phyloP scores from a whole-genome alignment of 2,888 invertebrate species.

The Aporophyla lueneburgensis region DNA sequence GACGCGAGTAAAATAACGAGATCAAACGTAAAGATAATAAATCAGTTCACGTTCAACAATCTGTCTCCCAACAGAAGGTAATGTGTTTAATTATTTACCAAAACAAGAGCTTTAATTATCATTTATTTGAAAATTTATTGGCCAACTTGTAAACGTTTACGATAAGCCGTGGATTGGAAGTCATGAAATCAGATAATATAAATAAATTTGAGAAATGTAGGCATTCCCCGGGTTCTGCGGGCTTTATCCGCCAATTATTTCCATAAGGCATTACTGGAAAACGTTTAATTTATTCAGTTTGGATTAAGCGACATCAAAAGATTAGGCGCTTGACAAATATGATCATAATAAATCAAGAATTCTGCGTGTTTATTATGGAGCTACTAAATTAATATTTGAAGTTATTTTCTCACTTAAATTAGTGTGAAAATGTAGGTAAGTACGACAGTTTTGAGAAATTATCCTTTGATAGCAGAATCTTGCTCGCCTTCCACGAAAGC shows the following conservation, averaged over 20 bases:
- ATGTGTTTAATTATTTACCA: conserved; percentile 72
- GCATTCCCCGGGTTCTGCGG: conserved; percentile 49
- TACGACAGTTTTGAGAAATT: conserved; percentile 1
- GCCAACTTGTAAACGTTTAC: conserved; percentile 32
- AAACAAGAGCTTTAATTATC: conserved; percentile 70
- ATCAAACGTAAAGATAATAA: conserved; percentile 49
- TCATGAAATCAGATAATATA: conserved; percentile 56
- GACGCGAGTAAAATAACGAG: conserved; percentile 54
- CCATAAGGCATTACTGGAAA: conserved; percentile 42
- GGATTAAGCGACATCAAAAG: conserved; percentile 43
- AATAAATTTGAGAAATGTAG: conserved; percentile 57
- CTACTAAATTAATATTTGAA: conserved; percentile 11
- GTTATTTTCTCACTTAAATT: conserved; percentile 11
- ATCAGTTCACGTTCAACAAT: conserved; percentile 68
- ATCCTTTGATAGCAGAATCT: conserved; percentile 17
- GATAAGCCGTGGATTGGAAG: conserved; percentile 45
- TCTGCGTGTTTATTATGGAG: conserved; percentile 22
- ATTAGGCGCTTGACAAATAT: conserved; percentile 48
- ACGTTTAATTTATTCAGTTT: conserved; percentile 52
- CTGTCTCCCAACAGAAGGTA: conserved; percentile 67
- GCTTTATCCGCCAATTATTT: conserved; percentile 56
- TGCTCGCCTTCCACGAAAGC: conserved; percentile 10
- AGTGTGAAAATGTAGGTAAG: neutral
- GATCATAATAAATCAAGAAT: conserved; percentile 43
- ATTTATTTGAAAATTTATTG: conserved; percentile 58